Evolutionary conservation across 1,140 invertebrate species (phyloP), one percentile per base, ranked within the genome.

Genomic region (Augochlora pura): DNA sequence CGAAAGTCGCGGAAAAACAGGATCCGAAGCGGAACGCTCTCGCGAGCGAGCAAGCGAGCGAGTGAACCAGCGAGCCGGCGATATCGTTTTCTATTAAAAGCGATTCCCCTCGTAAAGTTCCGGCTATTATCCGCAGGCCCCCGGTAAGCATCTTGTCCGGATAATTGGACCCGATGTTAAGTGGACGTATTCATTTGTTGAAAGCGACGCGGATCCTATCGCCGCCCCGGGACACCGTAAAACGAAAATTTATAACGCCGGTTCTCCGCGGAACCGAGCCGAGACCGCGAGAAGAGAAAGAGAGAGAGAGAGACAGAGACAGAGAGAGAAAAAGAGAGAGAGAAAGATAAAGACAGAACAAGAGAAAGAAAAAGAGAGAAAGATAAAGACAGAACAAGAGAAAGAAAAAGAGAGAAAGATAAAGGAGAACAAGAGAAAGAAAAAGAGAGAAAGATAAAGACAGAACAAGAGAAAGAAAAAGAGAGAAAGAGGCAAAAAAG

Each of bases 81-180:
- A 68, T 68, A 69, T 21, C 67, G 21, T 25, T 42, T 46, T 73
- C 59, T 73, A 46, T 73, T 49, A 49, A 73, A 57, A 27, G 62
- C 27, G 12, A 39, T n/a, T 4, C 49, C 10, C n/a, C 39, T 52
- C 60, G 42, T 74, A 74, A 74, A 74, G 21, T 27, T 71, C 38
- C 25, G 46, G 16, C 49, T 38, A 42, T 66, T 66, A 65, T 38
- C 27, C n/a, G n/a, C n/a, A 12, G 54, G 21, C 6, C 54, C 52
- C 23, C 27, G 46, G 46, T 66, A 54, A 65, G 64, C 25, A 64
- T 27, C 59, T 64, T 49, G 32, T 38, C 8, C 21, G 12, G 42
- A 73, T 73, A 73, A 73, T 65, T 65, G 70, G 25, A 21, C 39
- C 18, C 10, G 25, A 63, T 46, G 59, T 46, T 63, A n/a, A 71